Percentiles rank a stretch among this genome's conserved stretches.
Evolutionary conservation across 2,113 vertebrate genomes (phyloP).

Genomic region (Camelus dromedarius): DNA sequence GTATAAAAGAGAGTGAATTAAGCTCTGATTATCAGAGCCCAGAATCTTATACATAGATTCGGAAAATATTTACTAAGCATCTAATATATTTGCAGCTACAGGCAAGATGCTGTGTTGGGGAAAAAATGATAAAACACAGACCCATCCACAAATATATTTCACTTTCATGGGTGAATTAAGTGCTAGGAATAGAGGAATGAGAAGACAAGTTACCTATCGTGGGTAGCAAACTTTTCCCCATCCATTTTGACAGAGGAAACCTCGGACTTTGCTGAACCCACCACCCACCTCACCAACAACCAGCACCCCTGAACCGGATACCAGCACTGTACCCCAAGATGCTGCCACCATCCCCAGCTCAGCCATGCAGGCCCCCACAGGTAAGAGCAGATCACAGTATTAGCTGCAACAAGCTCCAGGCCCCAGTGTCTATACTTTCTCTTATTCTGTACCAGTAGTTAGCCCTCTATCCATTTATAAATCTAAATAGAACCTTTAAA

Average conservation of each 20-base stretch:
- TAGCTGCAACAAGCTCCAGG: background rate
- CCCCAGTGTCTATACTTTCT: background rate
- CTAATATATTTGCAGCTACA: background rate
- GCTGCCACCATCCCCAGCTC: slow-evolving; percentile 98
- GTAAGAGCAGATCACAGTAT: slow-evolving; percentile 85
- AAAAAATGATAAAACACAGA: background rate
- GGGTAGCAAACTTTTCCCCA: slow-evolving; percentile 83
- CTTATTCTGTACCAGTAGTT: slow-evolving; percentile 13
- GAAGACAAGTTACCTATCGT: slow-evolving; percentile 69
- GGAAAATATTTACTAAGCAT: slow-evolving; percentile 52
- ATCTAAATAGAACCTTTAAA: slow-evolving; percentile 26
- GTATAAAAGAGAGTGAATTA: slow-evolving; percentile 10
- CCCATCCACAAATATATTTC: slow-evolving; percentile 38
- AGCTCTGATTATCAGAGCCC: background rate
- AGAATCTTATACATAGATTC: slow-evolving; percentile 35
- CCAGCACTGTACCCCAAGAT: slow-evolving; percentile 98
- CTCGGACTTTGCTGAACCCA: slow-evolving; percentile 94
- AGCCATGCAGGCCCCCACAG: slow-evolving; percentile 98
- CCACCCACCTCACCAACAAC: slow-evolving; percentile 97
- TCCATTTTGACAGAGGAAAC: slow-evolving; percentile 94
- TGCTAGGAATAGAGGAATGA: slow-evolving; percentile 73
- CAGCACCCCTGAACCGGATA: slow-evolving; percentile 99
- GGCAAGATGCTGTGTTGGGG: background rate
- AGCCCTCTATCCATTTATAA: slow-evolving; percentile 23
- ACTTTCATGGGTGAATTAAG: background rate